Percentiles rank a stretch among this genome's conserved stretches.
These are phyloP conservation scores for Oegoconia quadripuncta DNA, from an alignment of 2,888 invertebrate species.

Conservation along the genomic window DNA sequence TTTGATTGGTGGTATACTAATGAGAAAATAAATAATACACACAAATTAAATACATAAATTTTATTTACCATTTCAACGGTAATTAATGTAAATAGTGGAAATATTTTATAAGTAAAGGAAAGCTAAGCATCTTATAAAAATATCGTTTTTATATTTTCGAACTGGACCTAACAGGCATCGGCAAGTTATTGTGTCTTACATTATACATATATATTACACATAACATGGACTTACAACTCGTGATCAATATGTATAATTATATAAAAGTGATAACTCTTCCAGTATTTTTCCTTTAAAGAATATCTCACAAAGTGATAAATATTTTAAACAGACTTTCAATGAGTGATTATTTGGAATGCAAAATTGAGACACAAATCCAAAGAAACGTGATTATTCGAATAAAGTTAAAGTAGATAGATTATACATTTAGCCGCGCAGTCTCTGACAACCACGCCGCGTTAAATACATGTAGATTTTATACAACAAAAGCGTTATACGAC, in stretches of 20 bases:
- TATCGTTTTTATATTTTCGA: conserved; percentile 59
- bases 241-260: conserved; percentile 34
- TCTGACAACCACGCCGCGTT: conserved; percentile 20
- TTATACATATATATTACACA: conserved; percentile 24
- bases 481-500: conserved; percentile 10
- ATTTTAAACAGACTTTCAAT: conserved; percentile 18
- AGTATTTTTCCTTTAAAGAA: not conserved
- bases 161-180: conserved; percentile 58
- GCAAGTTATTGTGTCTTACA: conserved; percentile 48
- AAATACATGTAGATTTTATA: conserved; percentile 11
- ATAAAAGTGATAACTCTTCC: conserved; percentile 30
- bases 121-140: conserved; percentile 79
- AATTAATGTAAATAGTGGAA: conserved; percentile 71
- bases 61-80: conserved; percentile 66
- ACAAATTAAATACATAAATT: conserved; percentile 58
- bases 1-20: not conserved
- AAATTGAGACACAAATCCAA: conserved; percentile 31
- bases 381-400: conserved; percentile 24
- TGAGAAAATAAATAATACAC: conserved; percentile 18
- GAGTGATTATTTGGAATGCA: conserved; percentile 43
- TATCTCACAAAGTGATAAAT: conserved; percentile 18
- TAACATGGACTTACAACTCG: conserved; percentile 25
- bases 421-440: conserved; percentile 30
- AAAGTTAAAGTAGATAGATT: conserved; percentile 22
- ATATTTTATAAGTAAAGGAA: conserved; percentile 68